A percentile compares a stretch with the other conserved stretches of the same genome.
Conservation (phyloP, 2,888 invertebrate genomes). For the Spisula solida region DNA sequence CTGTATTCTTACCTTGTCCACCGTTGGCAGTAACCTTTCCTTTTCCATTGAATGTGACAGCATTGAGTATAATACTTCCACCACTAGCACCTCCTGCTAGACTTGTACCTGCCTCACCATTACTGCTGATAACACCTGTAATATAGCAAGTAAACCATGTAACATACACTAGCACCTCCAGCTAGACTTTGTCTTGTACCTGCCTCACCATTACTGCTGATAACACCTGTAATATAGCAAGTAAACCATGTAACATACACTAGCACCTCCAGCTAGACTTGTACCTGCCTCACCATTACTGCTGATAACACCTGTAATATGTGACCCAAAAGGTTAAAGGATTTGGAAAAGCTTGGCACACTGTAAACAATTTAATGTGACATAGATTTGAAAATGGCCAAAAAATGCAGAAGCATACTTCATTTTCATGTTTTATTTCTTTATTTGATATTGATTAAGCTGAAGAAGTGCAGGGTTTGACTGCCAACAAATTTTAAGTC, state of each 20-base stretch:
- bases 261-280: constrained; percentile 77
- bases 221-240: too few species aligned
- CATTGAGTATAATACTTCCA: constrained; percentile 75
- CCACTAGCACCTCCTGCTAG: constrained; percentile 81
- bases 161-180: constrained; percentile 82
- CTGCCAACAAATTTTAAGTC: too few species aligned
- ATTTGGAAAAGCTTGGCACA: background rate
- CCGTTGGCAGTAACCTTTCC: constrained; percentile 77
- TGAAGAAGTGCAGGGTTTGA: too few species aligned
- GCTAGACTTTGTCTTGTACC: constrained; percentile 64
- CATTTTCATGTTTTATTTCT: too few species aligned
- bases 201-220: constrained; percentile 74
- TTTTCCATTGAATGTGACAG: constrained; percentile 74
- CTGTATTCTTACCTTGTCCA: constrained; percentile 73
- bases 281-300: constrained; percentile 73
- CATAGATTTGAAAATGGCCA: too few species aligned
- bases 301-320: constrained; percentile 74
- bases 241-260: too few species aligned
- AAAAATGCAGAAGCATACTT: too few species aligned
- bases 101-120: constrained; percentile 71
- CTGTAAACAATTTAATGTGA: too few species aligned
- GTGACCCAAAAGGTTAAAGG: too few species aligned
- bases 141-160: too few species aligned
- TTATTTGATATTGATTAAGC: too few species aligned
- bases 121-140: constrained; percentile 76